Percentiles rank a stretch among this genome's conserved stretches.
phyloP scores from a whole-genome alignment of 2,113 vertebrate species.

The Cygnus atratus region DNA sequence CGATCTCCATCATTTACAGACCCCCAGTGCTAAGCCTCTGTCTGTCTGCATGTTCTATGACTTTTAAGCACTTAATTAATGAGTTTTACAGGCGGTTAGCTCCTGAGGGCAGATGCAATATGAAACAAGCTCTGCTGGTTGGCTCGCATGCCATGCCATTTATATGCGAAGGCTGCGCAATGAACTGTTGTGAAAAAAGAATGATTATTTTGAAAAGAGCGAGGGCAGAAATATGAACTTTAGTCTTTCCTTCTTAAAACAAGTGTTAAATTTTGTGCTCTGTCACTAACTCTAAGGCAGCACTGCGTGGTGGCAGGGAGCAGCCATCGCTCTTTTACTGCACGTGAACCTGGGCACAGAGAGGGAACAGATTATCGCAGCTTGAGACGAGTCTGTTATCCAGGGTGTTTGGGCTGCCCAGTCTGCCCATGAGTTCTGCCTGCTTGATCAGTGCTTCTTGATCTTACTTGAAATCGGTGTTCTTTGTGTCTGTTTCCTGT shows the following conservation, averaged over 20 bases:
- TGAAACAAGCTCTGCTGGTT: neutral
- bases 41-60: conserved; percentile 36
- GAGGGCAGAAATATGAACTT: neutral
- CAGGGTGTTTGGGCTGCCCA: neutral
- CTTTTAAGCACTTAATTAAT: conserved; percentile 35
- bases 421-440: neutral
- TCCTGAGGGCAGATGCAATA: conserved; percentile 8
- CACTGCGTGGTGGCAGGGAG: neutral
- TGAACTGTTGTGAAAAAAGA: neutral
- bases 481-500: neutral
- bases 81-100: conserved; percentile 6
- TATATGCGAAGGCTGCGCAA: neutral
- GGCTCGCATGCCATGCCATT: neutral
- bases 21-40: conserved; percentile 39
- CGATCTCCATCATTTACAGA: conserved; percentile 6
- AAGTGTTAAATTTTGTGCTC: neutral
- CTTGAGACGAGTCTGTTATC: neutral
- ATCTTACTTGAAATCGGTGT: neutral
- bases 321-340: neutral
- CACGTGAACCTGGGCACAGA: neutral
- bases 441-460: neutral
- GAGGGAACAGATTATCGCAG: neutral
- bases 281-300: neutral
- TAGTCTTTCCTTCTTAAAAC: neutral
- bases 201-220: neutral